Conservation (phyloP, 2,888 invertebrate species). For the Eueremaeus valkanovi region DNA sequence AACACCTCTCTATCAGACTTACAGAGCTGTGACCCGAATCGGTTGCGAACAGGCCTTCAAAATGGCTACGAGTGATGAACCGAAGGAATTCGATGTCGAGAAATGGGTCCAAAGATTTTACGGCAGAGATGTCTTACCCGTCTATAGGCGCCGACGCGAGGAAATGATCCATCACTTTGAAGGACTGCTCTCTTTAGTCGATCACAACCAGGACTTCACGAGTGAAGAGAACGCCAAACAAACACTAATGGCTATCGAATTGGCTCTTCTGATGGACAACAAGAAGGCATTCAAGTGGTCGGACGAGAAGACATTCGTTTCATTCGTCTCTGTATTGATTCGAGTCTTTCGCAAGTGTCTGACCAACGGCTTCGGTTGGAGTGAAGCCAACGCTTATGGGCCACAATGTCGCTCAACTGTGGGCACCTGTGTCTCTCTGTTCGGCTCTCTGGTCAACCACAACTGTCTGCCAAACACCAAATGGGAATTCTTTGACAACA, state of each 20-base stretch:
- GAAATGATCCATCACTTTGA: background rate
- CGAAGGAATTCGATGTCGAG: background rate
- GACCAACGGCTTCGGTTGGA: constrained; percentile 1
- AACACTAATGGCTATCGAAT: constrained; percentile 9
- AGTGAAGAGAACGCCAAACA: background rate
- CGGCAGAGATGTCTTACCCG: background rate
- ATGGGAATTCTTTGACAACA: background rate
- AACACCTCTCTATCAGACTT: background rate
- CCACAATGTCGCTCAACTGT: background rate
- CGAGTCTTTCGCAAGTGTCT: background rate
- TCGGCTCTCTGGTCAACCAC: background rate
- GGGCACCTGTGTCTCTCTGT: background rate
- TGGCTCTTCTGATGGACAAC: background rate
- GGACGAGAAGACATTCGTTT: background rate
- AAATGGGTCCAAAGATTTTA: background rate
- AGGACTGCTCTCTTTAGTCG: background rate
- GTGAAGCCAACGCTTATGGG: background rate
- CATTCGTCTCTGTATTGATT: background rate
- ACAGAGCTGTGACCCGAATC: background rate
- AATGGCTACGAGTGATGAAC: background rate
- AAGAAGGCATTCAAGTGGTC: background rate
- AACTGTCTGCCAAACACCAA: background rate
- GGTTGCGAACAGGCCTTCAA: background rate
- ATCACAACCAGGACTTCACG: background rate
- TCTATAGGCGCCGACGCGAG: background rate